These are phyloP conservation scores for Cheiracanthium punctorium DNA, from an alignment of 2,888 invertebrate species.

Conservation along the genomic window DNA sequence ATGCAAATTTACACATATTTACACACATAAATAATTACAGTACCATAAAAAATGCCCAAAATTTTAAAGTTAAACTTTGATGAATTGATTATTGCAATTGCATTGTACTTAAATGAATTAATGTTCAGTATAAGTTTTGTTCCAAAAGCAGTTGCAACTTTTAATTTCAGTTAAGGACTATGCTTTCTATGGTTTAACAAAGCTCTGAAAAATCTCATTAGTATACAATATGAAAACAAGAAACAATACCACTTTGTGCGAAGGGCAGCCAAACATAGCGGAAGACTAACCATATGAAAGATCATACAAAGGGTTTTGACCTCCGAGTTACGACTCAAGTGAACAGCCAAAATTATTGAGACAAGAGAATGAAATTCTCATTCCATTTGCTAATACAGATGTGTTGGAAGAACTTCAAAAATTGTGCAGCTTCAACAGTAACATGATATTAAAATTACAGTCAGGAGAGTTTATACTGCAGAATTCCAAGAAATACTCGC, in stretches of 20 bases:
- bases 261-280: conserved; percentile 64
- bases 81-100: neutral
- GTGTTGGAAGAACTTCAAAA: conserved; percentile 12
- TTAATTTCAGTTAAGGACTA: neutral
- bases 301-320: conserved; percentile 39
- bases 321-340: neutral
- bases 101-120: neutral
- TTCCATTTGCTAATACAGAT: neutral
- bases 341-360: neutral
- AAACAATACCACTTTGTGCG: conserved; percentile 54
- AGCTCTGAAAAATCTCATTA: conserved; percentile 5
- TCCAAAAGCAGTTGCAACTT: neutral
- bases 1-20: too few species aligned
- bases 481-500: too few species aligned
- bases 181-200: neutral
- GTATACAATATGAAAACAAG: conserved; percentile 4
- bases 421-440: neutral
- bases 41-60: too few species aligned
- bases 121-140: neutral
- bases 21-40: too few species aligned
- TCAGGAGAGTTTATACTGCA: too few species aligned
- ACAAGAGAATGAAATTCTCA: neutral
- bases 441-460: neutral
- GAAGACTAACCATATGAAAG: conserved; percentile 62
- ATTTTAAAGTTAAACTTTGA: too few species aligned